phyloP scores from a whole-genome alignment of 2,888 invertebrate species.

The Spicauda simplicius region DNA sequence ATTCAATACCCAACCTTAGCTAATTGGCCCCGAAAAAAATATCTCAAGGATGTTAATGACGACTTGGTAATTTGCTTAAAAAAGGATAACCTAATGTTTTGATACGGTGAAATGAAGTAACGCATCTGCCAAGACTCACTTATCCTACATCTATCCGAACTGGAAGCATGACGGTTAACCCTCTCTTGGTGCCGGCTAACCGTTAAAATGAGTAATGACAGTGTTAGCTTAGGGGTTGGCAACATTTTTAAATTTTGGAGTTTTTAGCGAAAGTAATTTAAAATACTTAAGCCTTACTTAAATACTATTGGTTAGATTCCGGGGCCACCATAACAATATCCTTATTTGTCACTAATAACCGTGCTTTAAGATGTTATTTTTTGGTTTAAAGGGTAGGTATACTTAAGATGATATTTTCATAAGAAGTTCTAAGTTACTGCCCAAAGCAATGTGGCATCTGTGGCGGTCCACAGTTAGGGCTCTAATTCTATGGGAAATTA shows the following conservation, averaged over 20 bases:
- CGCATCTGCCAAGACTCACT: conserved; percentile 68
- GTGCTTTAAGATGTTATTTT: too few relatives aligned
- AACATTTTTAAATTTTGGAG: conserved; percentile 49
- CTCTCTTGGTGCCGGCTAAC: conserved; percentile 67
- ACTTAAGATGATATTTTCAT: too few relatives aligned
- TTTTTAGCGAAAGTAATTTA: too few relatives aligned
- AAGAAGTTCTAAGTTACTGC: too few relatives aligned
- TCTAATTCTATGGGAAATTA: too few relatives aligned
- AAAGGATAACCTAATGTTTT: conserved; percentile 69
- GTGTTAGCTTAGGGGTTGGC: conserved; percentile 51
- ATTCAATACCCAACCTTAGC: conserved; percentile 22
- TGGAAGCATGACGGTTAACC: conserved; percentile 73
- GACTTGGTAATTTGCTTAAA: conserved; percentile 32
- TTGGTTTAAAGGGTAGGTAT: too few relatives aligned
- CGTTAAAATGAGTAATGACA: conserved; percentile 82
- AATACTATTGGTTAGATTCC: too few relatives aligned
- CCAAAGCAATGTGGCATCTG: too few relatives aligned
- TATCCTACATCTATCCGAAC: conserved; percentile 60
- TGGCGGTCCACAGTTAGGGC: too few relatives aligned
- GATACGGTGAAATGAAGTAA: conserved; percentile 76
- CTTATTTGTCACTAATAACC: too few relatives aligned
- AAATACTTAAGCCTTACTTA: too few relatives aligned
- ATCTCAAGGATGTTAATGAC: conserved; percentile 22
- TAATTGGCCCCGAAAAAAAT: conserved; percentile 24
- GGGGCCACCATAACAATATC: too few relatives aligned